Evolutionary conservation across 2,797 vertebrate species (phyloP), one percentile per base, ranked within the genome.

Genomic region (Champsocephalus esox): DNA sequence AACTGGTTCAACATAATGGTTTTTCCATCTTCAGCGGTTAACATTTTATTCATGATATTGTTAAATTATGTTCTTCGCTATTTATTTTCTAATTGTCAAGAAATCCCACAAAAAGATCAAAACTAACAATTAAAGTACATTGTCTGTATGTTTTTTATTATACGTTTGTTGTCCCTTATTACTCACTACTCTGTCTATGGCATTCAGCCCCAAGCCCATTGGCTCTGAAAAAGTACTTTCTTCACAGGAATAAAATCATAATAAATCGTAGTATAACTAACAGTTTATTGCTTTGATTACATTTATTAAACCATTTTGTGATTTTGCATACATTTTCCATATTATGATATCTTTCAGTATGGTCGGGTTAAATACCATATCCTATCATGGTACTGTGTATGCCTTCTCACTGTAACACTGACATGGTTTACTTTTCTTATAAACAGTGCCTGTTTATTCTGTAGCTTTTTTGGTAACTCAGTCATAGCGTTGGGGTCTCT

Each of bases 401-500:
- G 48, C 17, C 16, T 50, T 48, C 46, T 48, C 46, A 50, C 17
- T 10, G 17, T 48, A 17, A 38, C 34, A 38, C 34, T 24, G 43
- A 16, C 58, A 8, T 60, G 58, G 12, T 38, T 28, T 46, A 45
- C 58, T 45, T n/a, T 59, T 17, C 10, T 24, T 51, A 16, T 2
- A 48, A 7, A 17, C 8, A 38, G 4, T 48, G 46, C 24, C 50
- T 60, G 52, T 49, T 71, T 12, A 17, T 69, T 67, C 49, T 74
- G 60, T 51, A 46, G 63, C 63, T 46, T 73, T 73, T 61, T 70
- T 52, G 46, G 62, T 68, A 50, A 16, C 49, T 50, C 43, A 75
- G 51, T 43, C 41, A 54, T 72, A 59, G 2, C 44, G 81, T 61
- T 84, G 79, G 17, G 41, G 49, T 76, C 52, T 48, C 50, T 70